Base-by-base conservation (phyloP, 92 coral and sea anemone genomes). In the Hydrozoanthus gracilis region DNA sequence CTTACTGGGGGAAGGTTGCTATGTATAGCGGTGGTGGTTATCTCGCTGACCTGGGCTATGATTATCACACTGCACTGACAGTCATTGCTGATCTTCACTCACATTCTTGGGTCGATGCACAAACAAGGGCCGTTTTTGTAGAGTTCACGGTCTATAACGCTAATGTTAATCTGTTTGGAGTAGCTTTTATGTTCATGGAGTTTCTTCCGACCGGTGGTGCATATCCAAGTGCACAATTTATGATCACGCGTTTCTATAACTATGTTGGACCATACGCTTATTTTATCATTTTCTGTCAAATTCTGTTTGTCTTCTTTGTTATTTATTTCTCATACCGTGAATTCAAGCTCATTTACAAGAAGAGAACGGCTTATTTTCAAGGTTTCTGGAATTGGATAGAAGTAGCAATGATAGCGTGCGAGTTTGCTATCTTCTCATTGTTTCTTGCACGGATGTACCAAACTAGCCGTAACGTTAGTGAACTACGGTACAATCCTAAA, bases 351-450 rank as follows among this genome's bases (percentile, higher is more conserved):
- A 87, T 95, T 72, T 91, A 94, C 90, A 95, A 94, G 76, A 90
- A 90, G 69, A 58, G 92, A 5, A 83, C 68, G 51, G 89, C 79
- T 11, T 95, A 95, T 89, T 95, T 95, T 71, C 83, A 84, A n/a
- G 98, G 96, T 0, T 95, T 95, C 86, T 95, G 96, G 93, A 95
- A 95, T 83, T 95, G 98, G 98, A 77, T 95, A 71, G 98, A 95
- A 85, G 92, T 92, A 5, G 83, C 82, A 51, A 83, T 94, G 87
- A 90, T 95, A 55, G 77, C 89, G 35, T 86, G 92, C 14, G 93
- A 95, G 87, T 91, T 95, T 52, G 82, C 88, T 39, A 90, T 92
- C 91, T 80, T 90, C 13, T 45, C 82, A 12, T 92, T 93, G 61
- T 96, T 86, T 77, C 83, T 92, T 51, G 96, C 87, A 7, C 95